Conservation (phyloP, 2,888 invertebrate genomes). For the Nemurella pictetii region DNA sequence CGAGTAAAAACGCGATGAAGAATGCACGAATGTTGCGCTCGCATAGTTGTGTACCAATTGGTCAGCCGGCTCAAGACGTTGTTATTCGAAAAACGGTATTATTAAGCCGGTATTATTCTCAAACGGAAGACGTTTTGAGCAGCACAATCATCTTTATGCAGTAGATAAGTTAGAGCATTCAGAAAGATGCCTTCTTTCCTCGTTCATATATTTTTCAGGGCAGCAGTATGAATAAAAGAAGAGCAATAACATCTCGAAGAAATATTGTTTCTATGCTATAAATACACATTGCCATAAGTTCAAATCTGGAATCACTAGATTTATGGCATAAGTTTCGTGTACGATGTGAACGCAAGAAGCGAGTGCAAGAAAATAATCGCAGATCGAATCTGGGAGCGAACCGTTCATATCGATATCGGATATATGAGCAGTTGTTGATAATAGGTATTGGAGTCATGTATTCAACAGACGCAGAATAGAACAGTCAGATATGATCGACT, state of each 20-base stretch:
- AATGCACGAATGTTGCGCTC: background rate
- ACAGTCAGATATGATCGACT: background rate
- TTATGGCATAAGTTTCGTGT: background rate
- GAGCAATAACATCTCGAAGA: conserved; percentile 12
- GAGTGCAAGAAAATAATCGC: background rate
- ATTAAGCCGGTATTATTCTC: too few species aligned
- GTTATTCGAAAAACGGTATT: background rate
- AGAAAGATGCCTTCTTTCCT: background rate
- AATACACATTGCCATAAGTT: background rate
- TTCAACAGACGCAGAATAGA: background rate
- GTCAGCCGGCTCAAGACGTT: background rate
- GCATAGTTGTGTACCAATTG: background rate
- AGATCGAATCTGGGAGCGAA: background rate
- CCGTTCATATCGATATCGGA: background rate
- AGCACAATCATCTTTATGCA: background rate
- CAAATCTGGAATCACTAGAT: background rate
- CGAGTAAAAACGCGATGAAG: background rate
- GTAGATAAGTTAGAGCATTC: background rate
- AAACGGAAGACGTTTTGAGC: too few species aligned
- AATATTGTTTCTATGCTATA: conserved; percentile 13
- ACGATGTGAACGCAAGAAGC: background rate
- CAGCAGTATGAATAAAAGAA: conserved; percentile 3
- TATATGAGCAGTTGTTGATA: background rate
- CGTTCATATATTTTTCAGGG: background rate
- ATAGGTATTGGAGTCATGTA: background rate